These are phyloP conservation scores for Pitta sordida DNA, from an alignment of 2,113 vertebrate species.

Conservation along the genomic window DNA sequence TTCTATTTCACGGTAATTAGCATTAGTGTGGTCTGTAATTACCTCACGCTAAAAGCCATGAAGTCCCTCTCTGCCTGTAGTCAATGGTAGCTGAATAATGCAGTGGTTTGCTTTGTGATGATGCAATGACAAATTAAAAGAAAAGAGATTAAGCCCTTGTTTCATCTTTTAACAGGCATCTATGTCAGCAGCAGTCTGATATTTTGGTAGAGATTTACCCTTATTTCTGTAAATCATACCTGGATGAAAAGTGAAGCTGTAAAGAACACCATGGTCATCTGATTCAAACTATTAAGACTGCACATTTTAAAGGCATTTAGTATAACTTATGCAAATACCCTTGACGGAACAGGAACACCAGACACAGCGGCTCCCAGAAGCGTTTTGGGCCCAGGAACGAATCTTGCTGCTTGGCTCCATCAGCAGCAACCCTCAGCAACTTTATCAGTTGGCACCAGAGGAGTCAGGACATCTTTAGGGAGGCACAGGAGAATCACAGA, in stretches of 20 bases:
- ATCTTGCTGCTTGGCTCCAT: accelerated
- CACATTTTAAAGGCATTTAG: not conserved
- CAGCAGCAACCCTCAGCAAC: accelerated
- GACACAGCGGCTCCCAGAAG: not conserved
- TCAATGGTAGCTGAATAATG: not conserved
- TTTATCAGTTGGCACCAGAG: not conserved
- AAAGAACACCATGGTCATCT: not conserved
- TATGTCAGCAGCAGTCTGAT: not conserved
- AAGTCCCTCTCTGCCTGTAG: not conserved
- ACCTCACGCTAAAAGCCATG: not conserved
- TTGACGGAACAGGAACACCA: not conserved
- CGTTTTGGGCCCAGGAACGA: not conserved
- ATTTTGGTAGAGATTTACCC: not conserved
- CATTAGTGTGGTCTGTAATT: not conserved
- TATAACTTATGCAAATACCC: not conserved
- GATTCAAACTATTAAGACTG: not conserved
- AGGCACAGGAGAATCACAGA: accelerated
- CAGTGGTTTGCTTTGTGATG: not conserved
- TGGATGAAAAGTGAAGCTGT: not conserved
- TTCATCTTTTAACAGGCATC: not conserved
- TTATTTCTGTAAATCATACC: not conserved
- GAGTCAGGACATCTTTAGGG: not conserved
- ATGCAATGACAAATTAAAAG: not conserved
- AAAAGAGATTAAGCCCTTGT: not conserved
- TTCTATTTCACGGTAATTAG: not conserved